A percentile compares a stretch with the other conserved stretches of the same genome.
phyloP scores from a whole-genome alignment of 2,797 vertebrate species.

The Acrossocheilus fasciatus region DNA sequence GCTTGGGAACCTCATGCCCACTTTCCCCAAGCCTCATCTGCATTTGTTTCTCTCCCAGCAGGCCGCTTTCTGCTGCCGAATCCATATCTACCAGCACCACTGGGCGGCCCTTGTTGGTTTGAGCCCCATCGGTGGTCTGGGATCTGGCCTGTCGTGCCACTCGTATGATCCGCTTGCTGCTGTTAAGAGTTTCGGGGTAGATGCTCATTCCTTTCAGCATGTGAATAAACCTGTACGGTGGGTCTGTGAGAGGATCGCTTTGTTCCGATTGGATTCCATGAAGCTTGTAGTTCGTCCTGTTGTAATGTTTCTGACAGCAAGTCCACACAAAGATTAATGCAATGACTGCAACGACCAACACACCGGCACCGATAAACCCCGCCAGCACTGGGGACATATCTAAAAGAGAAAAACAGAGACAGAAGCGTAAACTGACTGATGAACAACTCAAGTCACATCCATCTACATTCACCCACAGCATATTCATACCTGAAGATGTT shows the following conservation, averaged over 20 bases:
- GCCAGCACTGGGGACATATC: constrained; percentile 94
- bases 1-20: constrained; percentile 38
- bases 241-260: constrained; percentile 76
- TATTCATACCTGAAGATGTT: constrained; percentile 25
- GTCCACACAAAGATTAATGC: constrained; percentile 91
- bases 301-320: constrained; percentile 90
- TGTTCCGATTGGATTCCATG: constrained; percentile 73
- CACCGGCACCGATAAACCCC: constrained; percentile 92
- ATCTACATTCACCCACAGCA: background rate
- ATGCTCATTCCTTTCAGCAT: constrained; percentile 99
- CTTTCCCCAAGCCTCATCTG: constrained; percentile 75
- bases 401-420: constrained; percentile 61
- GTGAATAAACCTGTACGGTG: constrained; percentile 93
- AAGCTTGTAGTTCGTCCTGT: constrained; percentile 84
- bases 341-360: constrained; percentile 88
- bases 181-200: constrained; percentile 92
- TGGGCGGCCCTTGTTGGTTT: constrained; percentile 43
- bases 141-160: constrained; percentile 67
- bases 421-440: background rate
- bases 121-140: constrained; percentile 33
- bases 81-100: constrained; percentile 78
- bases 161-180: constrained; percentile 89
- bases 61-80: constrained; percentile 76
- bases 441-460: background rate
- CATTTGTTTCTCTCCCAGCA: constrained; percentile 71